Evolutionary conservation across 2,888 invertebrate species (phyloP).

Genomic region (Exephanes ischioxanthus): DNA sequence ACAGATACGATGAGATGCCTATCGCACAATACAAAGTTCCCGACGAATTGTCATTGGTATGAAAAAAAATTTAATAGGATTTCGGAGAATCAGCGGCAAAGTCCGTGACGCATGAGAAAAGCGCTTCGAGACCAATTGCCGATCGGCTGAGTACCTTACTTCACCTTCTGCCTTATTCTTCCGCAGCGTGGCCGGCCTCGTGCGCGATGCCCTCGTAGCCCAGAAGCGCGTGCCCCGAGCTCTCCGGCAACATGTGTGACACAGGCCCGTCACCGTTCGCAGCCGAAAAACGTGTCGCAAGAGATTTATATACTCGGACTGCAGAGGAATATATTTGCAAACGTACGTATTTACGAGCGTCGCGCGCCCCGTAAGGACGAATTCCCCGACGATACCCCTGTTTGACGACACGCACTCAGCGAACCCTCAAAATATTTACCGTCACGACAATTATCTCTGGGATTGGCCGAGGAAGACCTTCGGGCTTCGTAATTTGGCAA

Average conservation of each 20-base stretch:
- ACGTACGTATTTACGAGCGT: conserved; percentile 70
- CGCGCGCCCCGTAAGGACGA: conserved; percentile 59
- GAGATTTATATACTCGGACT: conserved; percentile 46
- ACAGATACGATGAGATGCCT: too few species aligned
- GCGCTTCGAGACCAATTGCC: neutral
- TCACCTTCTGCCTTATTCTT: conserved; percentile 9
- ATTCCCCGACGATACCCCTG: conserved; percentile 27
- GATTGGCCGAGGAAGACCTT: neutral
- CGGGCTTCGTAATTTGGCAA: conserved; percentile 14
- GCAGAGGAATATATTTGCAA: conserved; percentile 58
- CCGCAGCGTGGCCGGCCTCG: conserved; percentile 18
- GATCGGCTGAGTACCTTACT: neutral
- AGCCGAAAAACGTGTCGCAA: conserved; percentile 22
- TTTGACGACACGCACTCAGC: conserved; percentile 58
- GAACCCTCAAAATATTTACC: conserved; percentile 70
- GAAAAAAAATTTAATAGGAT: conserved; percentile 16
- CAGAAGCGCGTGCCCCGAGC: conserved; percentile 62
- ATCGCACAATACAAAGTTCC: too few species aligned
- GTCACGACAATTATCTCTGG: conserved; percentile 36
- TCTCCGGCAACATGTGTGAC: conserved; percentile 71
- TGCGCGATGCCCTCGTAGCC: conserved; percentile 30
- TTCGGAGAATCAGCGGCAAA: conserved; percentile 21
- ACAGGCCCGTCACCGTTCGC: conserved; percentile 61
- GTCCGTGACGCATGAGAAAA: conserved; percentile 33
- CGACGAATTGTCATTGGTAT: neutral